Conservation (phyloP, 2,113 vertebrate genomes). For the Hypanus sabinus region DNA sequence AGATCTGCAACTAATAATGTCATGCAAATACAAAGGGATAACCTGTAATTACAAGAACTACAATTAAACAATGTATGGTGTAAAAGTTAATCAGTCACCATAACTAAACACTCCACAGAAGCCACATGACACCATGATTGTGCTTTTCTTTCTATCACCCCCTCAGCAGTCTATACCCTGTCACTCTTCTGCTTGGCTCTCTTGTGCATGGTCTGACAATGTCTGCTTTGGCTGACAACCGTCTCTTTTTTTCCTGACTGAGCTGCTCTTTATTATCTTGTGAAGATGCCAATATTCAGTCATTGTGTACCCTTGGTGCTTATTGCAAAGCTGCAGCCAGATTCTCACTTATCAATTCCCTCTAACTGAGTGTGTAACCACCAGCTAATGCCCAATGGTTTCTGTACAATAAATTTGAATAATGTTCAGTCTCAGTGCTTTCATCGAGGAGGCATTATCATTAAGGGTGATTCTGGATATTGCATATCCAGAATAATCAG, state of each 20-base stretch:
- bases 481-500: background rate
- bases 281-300: background rate
- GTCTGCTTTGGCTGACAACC: background rate
- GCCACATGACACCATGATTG: background rate
- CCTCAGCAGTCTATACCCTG: background rate
- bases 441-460: background rate
- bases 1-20: background rate
- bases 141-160: background rate
- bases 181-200: background rate
- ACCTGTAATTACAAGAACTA: constrained; percentile 1
- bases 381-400: background rate
- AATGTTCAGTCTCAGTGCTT: background rate
- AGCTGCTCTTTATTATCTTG: background rate
- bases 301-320: background rate
- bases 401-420: background rate
- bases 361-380: background rate
- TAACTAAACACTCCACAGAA: background rate
- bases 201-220: background rate
- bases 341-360: background rate
- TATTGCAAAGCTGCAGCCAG: background rate
- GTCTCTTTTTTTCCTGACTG: background rate
- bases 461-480: background rate
- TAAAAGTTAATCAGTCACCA: constrained; percentile 17
- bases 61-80: background rate
- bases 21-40: constrained; percentile 15